Percentiles rank a stretch among this genome's conserved stretches.
These are phyloP conservation scores for Noctua comes DNA, from an alignment of 2,888 invertebrate species.

Conservation along the genomic window DNA sequence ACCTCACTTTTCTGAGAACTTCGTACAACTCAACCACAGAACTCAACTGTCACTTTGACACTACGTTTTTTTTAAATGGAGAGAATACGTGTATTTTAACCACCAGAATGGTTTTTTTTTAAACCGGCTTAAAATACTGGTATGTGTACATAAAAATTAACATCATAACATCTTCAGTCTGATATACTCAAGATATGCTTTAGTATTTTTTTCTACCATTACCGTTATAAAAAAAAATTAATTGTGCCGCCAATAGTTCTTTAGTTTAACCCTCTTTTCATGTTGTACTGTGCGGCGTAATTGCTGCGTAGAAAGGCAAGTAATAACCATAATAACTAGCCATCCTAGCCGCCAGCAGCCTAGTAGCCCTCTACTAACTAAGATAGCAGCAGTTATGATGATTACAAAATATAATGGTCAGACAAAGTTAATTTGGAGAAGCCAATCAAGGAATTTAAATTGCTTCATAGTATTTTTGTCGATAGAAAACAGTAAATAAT, in stretches of 20 bases:
- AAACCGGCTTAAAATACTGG: neutral
- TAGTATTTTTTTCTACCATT: neutral
- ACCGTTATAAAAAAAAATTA: neutral
- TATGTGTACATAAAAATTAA: too few species aligned
- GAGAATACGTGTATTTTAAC: slow-evolving; percentile 11
- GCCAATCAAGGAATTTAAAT: neutral
- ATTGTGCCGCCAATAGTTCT: neutral
- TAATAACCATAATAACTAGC: too few species aligned
- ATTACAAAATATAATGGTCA: neutral
- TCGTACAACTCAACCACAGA: neutral
- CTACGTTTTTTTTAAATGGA: neutral
- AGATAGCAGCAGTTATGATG: neutral
- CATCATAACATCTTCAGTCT: neutral
- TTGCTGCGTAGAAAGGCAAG: too few species aligned
- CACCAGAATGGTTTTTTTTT: neutral
- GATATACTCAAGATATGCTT: neutral
- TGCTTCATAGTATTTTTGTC: neutral
- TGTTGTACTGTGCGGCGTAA: too few species aligned
- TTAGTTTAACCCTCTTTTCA: neutral
- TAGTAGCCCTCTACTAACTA: too few species aligned
- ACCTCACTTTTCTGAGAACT: slow-evolving; percentile 44
- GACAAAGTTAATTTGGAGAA: neutral
- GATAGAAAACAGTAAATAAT: too few species aligned
- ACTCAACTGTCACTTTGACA: slow-evolving; percentile 33
- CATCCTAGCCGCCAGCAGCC: too few species aligned